Percentiles rank a stretch among this genome's conserved stretches.
Conservation (phyloP, 92 coral and sea anemone species). For the Scolanthus callimorphus region DNA sequence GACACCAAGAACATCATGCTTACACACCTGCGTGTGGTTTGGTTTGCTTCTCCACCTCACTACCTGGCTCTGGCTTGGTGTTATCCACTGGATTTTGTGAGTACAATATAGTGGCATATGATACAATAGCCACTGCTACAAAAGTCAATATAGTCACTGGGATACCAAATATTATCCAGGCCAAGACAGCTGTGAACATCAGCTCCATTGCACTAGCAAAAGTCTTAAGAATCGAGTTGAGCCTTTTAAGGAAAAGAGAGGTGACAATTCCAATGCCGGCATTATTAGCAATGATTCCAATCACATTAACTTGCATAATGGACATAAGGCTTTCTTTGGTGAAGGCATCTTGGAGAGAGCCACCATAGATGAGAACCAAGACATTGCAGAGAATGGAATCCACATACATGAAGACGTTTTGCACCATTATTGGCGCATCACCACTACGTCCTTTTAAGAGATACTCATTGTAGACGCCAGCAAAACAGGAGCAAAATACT, state of each 20-base stretch:
- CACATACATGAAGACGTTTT: constrained; percentile 90
- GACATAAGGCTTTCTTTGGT: constrained; percentile 68
- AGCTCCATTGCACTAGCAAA: constrained; percentile 98
- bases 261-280: constrained; percentile 94
- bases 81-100: constrained; percentile 91
- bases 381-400: constrained; percentile 86
- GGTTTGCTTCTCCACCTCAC: constrained; percentile 26
- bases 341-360: constrained; percentile 68
- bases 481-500: constrained; percentile 96
- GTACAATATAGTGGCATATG: constrained; percentile 81
- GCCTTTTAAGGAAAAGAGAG: constrained; percentile 76
- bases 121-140: constrained; percentile 83
- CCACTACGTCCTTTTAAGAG: constrained; percentile 91
- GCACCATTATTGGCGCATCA: constrained; percentile 86
- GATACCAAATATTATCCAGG: constrained; percentile 95
- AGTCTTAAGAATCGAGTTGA: constrained; percentile 93
- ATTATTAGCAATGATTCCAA: constrained; percentile 80
- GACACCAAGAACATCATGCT: not conserved
- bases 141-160: constrained; percentile 86
- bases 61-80: constrained; percentile 43
- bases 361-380: constrained; percentile 60
- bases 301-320: constrained; percentile 59
- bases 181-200: constrained; percentile 90
- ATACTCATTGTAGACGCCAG: constrained; percentile 98
- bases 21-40: constrained; percentile 41